phyloP scores from a whole-genome alignment of 2,113 vertebrate species.

The Orycteropus afer region DNA sequence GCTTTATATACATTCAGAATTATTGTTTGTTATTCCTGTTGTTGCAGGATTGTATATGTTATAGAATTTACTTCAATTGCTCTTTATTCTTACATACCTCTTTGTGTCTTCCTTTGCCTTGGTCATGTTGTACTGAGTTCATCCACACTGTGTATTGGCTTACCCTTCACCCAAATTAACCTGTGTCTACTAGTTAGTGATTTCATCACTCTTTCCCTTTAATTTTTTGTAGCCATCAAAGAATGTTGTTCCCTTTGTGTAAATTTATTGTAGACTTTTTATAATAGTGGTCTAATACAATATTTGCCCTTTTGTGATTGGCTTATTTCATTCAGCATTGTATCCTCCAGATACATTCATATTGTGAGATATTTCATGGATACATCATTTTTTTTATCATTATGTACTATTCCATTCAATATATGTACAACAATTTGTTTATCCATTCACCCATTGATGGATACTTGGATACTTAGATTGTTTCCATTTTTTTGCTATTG shows the following conservation, averaged over 20 bases:
- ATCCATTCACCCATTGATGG: neutral
- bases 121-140: neutral
- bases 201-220: neutral
- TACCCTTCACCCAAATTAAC: neutral
- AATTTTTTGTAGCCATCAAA: neutral
- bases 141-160: too few species aligned
- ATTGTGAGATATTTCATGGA: neutral
- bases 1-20: neutral
- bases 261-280: too few species aligned
- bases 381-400: neutral
- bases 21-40: neutral
- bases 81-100: neutral
- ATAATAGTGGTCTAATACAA: neutral
- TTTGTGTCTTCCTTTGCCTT: neutral
- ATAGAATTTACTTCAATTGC: neutral
- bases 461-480: neutral
- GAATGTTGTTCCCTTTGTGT: neutral
- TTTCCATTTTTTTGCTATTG: neutral
- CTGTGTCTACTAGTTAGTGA: neutral
- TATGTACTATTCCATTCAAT: neutral
- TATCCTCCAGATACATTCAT: neutral
- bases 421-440: neutral
- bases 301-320: neutral
- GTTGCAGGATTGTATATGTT: neutral
- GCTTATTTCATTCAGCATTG: too few species aligned